Conservation (phyloP, 2,113 vertebrate genomes). For the Irena cyanogastra region DNA sequence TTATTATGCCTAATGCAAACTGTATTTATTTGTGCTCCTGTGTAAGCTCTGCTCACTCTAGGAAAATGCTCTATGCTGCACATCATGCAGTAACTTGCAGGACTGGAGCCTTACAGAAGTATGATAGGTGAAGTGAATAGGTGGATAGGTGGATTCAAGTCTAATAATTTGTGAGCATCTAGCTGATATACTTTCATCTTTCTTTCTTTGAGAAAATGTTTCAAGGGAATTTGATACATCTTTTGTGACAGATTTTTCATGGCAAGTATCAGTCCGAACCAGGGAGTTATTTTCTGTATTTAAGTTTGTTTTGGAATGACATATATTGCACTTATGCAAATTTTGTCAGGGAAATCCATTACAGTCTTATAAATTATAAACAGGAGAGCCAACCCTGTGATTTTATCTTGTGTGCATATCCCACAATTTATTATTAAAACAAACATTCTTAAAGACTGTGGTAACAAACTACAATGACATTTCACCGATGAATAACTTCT, state of each 20-base stretch:
- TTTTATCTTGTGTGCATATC: neutral
- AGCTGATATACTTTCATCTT: neutral
- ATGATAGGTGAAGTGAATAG: neutral
- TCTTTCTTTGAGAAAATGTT: neutral
- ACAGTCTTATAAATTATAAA: neutral
- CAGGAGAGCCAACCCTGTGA: no score
- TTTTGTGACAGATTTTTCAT: neutral
- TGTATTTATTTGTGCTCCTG: neutral
- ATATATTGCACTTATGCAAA: neutral
- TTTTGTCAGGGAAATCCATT: neutral
- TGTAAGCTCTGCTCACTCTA: neutral
- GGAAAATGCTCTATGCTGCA: neutral
- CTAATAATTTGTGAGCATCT: neutral
- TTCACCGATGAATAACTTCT: neutral
- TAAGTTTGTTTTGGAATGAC: neutral
- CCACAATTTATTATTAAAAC: neutral
- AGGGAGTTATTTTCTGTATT: neutral
- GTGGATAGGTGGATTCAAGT: neutral
- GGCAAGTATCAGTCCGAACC: neutral
- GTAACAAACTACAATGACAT: neutral
- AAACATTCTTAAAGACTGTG: neutral
- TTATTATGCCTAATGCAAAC: neutral
- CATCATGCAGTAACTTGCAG: neutral
- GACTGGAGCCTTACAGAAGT: neutral
- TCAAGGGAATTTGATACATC: neutral